phyloP scores from a whole-genome alignment of 2,888 invertebrate species.

The Drosophila kambysellisi region DNA sequence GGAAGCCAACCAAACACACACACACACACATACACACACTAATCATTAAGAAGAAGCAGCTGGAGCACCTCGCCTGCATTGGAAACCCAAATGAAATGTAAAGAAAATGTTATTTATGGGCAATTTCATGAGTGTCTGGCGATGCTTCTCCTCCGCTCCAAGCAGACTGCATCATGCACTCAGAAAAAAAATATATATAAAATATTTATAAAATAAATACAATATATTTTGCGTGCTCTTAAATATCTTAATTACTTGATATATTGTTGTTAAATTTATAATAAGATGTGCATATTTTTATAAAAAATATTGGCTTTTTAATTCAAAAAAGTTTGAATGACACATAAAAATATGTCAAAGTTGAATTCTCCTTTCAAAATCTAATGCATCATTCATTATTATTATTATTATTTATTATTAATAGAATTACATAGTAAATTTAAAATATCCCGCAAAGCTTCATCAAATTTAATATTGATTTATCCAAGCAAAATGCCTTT shows the following conservation, averaged over 20 bases:
- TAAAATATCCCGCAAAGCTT: background rate
- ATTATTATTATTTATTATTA: background rate
- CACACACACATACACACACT: slow-evolving; percentile 23
- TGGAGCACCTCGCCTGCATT: slow-evolving; percentile 26
- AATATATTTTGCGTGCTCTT: too few relatives aligned
- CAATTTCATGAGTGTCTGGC: slow-evolving; percentile 79
- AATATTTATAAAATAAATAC: background rate
- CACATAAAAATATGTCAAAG: background rate
- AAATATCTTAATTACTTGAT: background rate
- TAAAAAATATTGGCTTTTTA: too few relatives aligned
- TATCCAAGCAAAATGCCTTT: background rate
- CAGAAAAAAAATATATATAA: background rate
- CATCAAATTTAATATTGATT: background rate
- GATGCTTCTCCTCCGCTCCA: slow-evolving; percentile 36
- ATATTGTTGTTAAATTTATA: background rate
- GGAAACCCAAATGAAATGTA: slow-evolving; percentile 77
- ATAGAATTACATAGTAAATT: background rate
- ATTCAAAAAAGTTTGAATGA: too few relatives aligned
- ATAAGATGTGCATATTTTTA: background rate
- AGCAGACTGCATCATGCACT: slow-evolving; percentile 14
- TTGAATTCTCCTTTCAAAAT: background rate
- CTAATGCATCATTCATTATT: background rate
- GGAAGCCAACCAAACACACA: slow-evolving; percentile 50
- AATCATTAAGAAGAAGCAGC: slow-evolving; percentile 40
- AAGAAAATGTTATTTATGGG: slow-evolving; percentile 82